Evolutionary conservation across 2,888 invertebrate genomes (phyloP).

Genomic region (Anthrax anthrax): DNA sequence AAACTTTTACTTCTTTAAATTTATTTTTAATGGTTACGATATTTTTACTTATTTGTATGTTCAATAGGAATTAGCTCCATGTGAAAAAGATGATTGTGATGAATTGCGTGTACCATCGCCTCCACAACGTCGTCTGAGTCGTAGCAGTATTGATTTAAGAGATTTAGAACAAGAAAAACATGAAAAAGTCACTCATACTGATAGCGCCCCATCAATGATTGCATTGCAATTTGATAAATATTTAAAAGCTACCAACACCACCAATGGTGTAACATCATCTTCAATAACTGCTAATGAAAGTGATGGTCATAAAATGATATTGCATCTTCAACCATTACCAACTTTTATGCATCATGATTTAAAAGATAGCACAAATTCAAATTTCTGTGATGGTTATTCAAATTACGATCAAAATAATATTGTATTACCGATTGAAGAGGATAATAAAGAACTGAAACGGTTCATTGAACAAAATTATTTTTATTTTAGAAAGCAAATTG

Average conservation of each 20-base stretch:
- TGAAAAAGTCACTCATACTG: slow-evolving; percentile 34
- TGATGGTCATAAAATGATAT: slow-evolving; percentile 1
- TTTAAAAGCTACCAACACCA: slow-evolving; percentile 14
- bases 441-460: slow-evolving; percentile 33
- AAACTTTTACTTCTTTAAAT: too few relatives aligned
- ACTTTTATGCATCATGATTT: neutral
- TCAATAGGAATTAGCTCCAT: slow-evolving; percentile 26
- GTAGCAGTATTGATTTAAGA: slow-evolving; percentile 35
- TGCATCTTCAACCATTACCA: slow-evolving; percentile 6
- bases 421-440: slow-evolving; percentile 28
- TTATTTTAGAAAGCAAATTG: slow-evolving; percentile 27
- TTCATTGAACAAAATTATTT: slow-evolving; percentile 34
- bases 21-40: neutral
- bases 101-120: slow-evolving; percentile 34
- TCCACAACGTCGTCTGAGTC: slow-evolving; percentile 32
- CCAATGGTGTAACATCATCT: neutral
- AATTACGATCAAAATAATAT: slow-evolving; percentile 8
- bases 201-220: slow-evolving; percentile 35
- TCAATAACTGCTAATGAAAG: neutral
- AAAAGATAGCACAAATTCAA: neutral
- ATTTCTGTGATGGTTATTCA: neutral
- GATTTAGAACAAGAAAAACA: slow-evolving; percentile 34
- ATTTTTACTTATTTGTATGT: neutral
- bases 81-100: slow-evolving; percentile 32
- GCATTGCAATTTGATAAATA: slow-evolving; percentile 25